Evolutionary conservation across 2,888 invertebrate species (phyloP), one percentile per base, ranked within the genome.

Genomic region (Acrobasis consociella): DNA sequence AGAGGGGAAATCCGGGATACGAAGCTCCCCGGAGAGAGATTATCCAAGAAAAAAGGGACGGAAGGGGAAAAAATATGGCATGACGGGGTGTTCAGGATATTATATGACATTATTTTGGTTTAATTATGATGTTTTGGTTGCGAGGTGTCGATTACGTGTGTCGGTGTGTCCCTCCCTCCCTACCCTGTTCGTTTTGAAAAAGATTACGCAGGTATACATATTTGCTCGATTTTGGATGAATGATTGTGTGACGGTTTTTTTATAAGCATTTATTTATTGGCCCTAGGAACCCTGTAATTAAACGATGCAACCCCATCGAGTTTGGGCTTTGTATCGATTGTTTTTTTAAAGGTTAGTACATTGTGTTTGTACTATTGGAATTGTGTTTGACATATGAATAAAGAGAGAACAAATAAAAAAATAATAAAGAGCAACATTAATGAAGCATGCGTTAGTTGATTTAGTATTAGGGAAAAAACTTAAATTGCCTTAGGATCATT

Each of bases 51-150:
- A 55, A 51, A 60, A 51, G 17, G 60, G 60, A 39, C 60, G 38
- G 50, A 39, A 50, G 60, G 50, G 50, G 50, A 38, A 51, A 17
- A 50, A 60, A 42, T 39, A 51, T 31, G 31, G 50, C 50, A 15
- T 38, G 51, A 22, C 59, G 59, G 11, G 51, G 16, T 38, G 38
- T 51, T 51, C 37, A 9, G 37, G 46, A 9, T 22, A 13, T 51
- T 56, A 46, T 56, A 9, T 22, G 42, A 42, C 56, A 56, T 56
- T 56, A 17, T 9, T 56, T 56, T 56, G 8, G 56, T 56, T 55
- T 42, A 56, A 56, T 71, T 56, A 56, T 56, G 56, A 56, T 56
- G 51, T 52, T 52, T 74, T 71, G 73, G 69, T 69, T 65, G 73
- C 79, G 82, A 13, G 42, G 13, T 42, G 52, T 52, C 13, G 31